Base-by-base conservation (phyloP, 1,140 invertebrate species). In the Camponotus pennsylvanicus region DNA sequence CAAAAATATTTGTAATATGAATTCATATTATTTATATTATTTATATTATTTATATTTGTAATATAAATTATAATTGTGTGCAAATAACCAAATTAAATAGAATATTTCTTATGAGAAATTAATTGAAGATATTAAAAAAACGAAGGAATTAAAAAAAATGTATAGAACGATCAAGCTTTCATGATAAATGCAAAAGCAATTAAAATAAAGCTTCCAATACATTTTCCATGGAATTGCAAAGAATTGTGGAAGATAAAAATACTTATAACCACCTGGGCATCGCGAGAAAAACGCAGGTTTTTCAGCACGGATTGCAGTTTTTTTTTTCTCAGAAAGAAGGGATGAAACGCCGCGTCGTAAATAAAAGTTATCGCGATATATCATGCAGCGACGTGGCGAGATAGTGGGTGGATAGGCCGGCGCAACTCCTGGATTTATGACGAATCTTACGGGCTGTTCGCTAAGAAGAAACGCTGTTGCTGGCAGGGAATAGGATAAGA, bases 301-400 rank as follows among this genome's bases (percentile, higher is more conserved):
- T 77, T 66, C 71, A 52, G 34, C 37, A 27, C 15, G 21, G 7
- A 45, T 78, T 61, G 34, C 34, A 21, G 40, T 77, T 76, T 52
- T 76, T 52, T 45, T 52, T 45, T 13, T 52, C 32, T 52, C 13
- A 21, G 40, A n/a, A 59, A 7, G 32, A 6, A 11, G 13, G 32
- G 11, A 87, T 11, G 66, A 27, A 66, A 32, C 69, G 45, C n/a
- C 42, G 45, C 69, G 45, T 32, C 42, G 45, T 88, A 73, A 88
- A 86, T 89, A 87, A 88, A 77, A 89, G 78, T 88, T 89, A 75
- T 52, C 52, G 13, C 82, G 82, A 83, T 55, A 87, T 27, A 75
- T 69, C 59, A 64, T 80, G 55, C 80, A 57, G 45, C 32, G 34
- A 32, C 37, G 18, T 42, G 37, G 32, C n/a, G 55, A 66, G 55